Conservation (phyloP, 2,113 vertebrate genomes). For the Canis aureus region DNA sequence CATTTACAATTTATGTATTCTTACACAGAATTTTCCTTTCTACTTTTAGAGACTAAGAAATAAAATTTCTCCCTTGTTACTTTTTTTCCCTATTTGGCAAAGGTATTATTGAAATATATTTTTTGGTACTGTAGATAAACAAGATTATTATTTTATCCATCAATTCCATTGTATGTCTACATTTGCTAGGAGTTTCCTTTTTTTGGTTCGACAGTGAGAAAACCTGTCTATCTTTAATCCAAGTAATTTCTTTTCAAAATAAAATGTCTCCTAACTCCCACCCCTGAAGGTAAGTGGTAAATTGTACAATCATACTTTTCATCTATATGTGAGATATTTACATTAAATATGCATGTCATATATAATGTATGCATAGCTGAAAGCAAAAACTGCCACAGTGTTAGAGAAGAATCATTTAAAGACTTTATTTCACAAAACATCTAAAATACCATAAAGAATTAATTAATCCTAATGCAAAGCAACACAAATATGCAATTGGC, state of each 20-base stretch:
- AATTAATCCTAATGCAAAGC: constrained; percentile 25
- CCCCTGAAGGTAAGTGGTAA: constrained; percentile 27
- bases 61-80: constrained; percentile 40
- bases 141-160: constrained; percentile 42
- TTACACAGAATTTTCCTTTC: constrained; percentile 60
- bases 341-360: constrained; percentile 65
- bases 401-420: constrained; percentile 26
- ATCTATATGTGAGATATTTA: constrained; percentile 47
- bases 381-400: constrained; percentile 45
- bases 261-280: constrained; percentile 16
- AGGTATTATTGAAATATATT: constrained; percentile 38
- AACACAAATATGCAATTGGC: neutral
- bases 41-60: constrained; percentile 58
- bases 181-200: constrained; percentile 17
- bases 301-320: constrained; percentile 40
- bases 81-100: neutral
- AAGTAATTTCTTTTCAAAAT: constrained; percentile 40
- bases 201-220: constrained; percentile 47
- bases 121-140: neutral
- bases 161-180: neutral
- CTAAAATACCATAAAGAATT: constrained; percentile 30
- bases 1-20: constrained; percentile 74
- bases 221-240: constrained; percentile 58
- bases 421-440: constrained; percentile 43
- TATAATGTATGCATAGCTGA: constrained; percentile 55